Conservation (phyloP, 2,113 vertebrate genomes). For the Grammomys dolichurus region DNA sequence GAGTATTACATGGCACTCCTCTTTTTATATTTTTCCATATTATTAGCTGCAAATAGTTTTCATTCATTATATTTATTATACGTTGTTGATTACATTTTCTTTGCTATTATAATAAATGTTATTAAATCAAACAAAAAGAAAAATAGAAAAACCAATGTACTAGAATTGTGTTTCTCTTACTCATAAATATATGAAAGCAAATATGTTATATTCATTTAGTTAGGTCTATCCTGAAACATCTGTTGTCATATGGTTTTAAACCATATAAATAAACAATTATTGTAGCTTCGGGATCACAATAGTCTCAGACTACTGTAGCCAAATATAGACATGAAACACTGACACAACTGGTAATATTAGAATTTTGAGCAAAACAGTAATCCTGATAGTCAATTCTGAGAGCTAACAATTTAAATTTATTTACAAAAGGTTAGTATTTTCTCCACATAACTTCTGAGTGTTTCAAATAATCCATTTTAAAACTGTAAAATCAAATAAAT, state of each 20-base stretch:
- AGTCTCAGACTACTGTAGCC: neutral
- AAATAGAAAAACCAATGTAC: neutral
- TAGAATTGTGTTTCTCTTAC: neutral
- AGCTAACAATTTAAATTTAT: slow-evolving; percentile 63
- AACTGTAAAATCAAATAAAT: neutral
- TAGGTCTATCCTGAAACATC: neutral
- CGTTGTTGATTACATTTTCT: neutral
- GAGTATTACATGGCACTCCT: neutral
- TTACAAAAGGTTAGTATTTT: slow-evolving; percentile 60
- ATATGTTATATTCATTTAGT: neutral
- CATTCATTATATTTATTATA: neutral
- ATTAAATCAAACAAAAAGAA: neutral
- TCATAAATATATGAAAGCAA: neutral
- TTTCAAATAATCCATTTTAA: slow-evolving; percentile 55
- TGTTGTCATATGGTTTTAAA: neutral
- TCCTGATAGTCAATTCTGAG: slow-evolving; percentile 2
- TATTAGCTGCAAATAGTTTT: neutral
- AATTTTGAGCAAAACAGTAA: neutral
- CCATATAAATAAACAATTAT: neutral
- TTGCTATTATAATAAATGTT: neutral
- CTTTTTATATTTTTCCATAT: neutral
- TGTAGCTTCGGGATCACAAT: neutral
- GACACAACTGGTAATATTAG: neutral
- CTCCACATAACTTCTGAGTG: neutral
- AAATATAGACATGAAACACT: neutral